Percentiles rank a stretch among this genome's conserved stretches.
Conservation (phyloP, 2,888 invertebrate genomes). For the Drosophila sordidapex region DNA sequence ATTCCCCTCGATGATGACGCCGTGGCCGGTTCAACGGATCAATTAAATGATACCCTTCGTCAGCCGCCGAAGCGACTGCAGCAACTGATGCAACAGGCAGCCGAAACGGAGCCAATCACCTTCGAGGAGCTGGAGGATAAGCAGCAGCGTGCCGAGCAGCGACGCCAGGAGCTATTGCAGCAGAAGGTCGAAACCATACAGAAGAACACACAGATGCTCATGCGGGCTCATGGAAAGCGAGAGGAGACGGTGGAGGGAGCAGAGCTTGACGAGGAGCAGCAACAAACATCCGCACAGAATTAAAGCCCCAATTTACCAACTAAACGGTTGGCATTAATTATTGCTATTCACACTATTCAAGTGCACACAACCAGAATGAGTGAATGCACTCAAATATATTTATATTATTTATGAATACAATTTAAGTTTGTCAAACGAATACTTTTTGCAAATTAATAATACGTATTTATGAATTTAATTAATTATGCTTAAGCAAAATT, state of each 20-base stretch:
- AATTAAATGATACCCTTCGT: constrained; percentile 70
- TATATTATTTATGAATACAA: not conserved
- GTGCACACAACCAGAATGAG: not conserved
- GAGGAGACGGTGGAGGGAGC: constrained; percentile 65
- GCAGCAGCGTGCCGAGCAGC: constrained; percentile 89
- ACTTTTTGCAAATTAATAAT: not conserved
- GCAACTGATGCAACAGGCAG: constrained; percentile 87
- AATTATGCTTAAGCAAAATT: not conserved
- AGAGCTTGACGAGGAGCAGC: not conserved
- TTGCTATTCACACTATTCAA: not conserved
- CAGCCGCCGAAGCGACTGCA: constrained; percentile 90
- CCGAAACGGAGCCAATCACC: constrained; percentile 85
- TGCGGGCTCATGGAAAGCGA: constrained; percentile 74
- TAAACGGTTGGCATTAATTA: not conserved
- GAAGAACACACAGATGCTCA: constrained; percentile 85
- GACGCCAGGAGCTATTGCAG: constrained; percentile 86
- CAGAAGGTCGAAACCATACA: constrained; percentile 78
- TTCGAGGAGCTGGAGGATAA: constrained; percentile 89
- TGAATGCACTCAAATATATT: not conserved
- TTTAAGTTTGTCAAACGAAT: not conserved
- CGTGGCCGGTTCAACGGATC: constrained; percentile 17
- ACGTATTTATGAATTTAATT: not conserved
- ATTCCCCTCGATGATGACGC: constrained; percentile 85
- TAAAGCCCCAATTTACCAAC: not conserved
- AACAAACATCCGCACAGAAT: not conserved